phyloP scores from a whole-genome alignment of 1,140 invertebrate genomes.

The Atta cephalotes region DNA sequence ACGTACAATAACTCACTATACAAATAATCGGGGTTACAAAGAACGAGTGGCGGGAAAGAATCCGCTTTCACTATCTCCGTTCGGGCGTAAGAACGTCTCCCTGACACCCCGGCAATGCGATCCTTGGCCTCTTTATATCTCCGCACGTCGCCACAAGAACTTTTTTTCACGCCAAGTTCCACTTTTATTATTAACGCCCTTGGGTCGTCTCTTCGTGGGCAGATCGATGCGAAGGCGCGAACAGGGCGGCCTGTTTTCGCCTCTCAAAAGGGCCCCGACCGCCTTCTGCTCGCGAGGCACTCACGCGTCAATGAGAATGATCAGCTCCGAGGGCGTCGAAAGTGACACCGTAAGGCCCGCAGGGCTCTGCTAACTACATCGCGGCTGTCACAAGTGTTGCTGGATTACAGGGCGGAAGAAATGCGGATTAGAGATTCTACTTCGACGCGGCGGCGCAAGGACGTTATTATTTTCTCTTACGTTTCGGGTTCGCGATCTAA shows the following conservation, averaged over 20 bases:
- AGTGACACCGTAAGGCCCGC: constrained; percentile 54
- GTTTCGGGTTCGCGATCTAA: constrained; percentile 19
- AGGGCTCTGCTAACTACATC: constrained; percentile 38
- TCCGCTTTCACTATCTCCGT: constrained; percentile 60
- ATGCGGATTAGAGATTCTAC: constrained; percentile 40
- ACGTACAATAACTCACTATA: constrained; percentile 61
- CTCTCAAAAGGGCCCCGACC: constrained; percentile 43
- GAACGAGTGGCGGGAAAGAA: constrained; percentile 31
- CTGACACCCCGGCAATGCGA: constrained; percentile 51
- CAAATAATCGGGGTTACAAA: constrained; percentile 59
- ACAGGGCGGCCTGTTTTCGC: constrained; percentile 60
- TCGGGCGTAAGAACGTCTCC: constrained; percentile 42
- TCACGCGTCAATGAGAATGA: constrained; percentile 60
- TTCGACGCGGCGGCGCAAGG: background rate
- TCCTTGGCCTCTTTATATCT: constrained; percentile 62
- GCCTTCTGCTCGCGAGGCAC: constrained; percentile 49
- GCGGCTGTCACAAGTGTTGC: constrained; percentile 36
- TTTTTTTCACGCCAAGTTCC: constrained; percentile 54
- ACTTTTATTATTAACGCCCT: constrained; percentile 64
- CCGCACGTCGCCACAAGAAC: constrained; percentile 22
- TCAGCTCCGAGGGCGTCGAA: constrained; percentile 48
- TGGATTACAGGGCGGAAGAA: constrained; percentile 58
- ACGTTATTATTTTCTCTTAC: constrained; percentile 41
- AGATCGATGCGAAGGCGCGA: constrained; percentile 58
- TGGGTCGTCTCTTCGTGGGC: constrained; percentile 48